These are phyloP conservation scores for Condylura cristata DNA, from an alignment of 2,113 vertebrate genomes.

Conservation along the genomic window DNA sequence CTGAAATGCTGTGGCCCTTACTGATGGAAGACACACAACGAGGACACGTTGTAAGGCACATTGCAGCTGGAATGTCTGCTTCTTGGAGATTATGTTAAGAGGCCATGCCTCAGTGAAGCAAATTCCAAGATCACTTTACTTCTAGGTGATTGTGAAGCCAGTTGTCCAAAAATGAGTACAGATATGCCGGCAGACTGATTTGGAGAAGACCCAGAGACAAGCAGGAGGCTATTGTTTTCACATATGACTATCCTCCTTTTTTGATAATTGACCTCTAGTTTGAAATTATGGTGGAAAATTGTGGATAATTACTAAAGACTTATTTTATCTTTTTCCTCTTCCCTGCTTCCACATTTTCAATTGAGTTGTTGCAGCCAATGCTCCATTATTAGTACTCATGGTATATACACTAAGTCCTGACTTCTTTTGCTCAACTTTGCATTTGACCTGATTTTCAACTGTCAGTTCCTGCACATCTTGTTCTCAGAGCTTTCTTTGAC, in stretches of 20 bases:
- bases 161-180: not conserved
- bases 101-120: not conserved
- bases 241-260: not conserved
- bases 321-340: not conserved
- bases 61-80: not conserved
- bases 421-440: not conserved
- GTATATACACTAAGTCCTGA: not conserved
- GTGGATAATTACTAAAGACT: not conserved
- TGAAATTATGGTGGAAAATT: not conserved
- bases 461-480: not conserved
- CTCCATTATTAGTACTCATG: not conserved
- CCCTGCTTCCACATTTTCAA: not conserved
- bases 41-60: not conserved
- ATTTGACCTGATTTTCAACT: not conserved
- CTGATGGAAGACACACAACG: not conserved
- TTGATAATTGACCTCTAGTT: not conserved
- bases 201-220: not conserved
- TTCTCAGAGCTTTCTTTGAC: not conserved
- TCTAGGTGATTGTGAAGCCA: not conserved
- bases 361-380: not conserved
- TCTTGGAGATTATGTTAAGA: not conserved
- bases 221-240: not conserved
- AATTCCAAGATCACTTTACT: not conserved
- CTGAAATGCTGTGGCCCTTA: not conserved
- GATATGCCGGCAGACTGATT: not conserved